Conservation (phyloP, 2,797 vertebrate species). For the Amazona ochrocephala region DNA sequence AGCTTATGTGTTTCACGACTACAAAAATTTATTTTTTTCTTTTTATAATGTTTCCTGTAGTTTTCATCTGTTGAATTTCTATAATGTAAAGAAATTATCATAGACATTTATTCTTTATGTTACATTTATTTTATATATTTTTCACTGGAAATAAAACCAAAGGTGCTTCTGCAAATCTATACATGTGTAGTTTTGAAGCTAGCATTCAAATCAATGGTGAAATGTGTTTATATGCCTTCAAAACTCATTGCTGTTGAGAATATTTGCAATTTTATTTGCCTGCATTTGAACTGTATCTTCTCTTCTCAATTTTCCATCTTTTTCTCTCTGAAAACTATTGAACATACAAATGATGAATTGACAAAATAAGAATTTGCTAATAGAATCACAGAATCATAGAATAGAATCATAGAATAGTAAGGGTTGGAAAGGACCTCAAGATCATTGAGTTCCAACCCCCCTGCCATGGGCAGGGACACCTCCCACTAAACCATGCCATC, state of each 20-base stretch:
- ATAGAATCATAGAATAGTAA: no score
- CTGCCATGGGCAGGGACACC: no score
- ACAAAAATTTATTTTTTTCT: neutral
- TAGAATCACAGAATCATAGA: no score
- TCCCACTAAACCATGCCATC: no score
- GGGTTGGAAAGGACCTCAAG: no score
- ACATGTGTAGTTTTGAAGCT: neutral
- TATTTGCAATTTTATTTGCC: neutral
- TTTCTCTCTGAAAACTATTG: neutral
- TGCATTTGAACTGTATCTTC: neutral
- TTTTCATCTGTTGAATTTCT: neutral
- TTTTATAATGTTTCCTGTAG: neutral
- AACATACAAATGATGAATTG: neutral
- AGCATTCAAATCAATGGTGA: neutral
- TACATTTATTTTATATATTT: neutral
- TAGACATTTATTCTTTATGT: neutral
- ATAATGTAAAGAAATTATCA: neutral
- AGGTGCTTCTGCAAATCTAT: neutral
- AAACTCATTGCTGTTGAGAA: neutral
- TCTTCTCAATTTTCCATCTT: neutral
- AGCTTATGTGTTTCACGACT: accelerated
- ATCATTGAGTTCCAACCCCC: no score
- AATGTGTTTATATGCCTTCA: neutral
- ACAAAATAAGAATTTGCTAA: neutral
- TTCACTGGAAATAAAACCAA: neutral